phyloP scores from a whole-genome alignment of 1,140 invertebrate genomes.

The Watersipora subatra region DNA sequence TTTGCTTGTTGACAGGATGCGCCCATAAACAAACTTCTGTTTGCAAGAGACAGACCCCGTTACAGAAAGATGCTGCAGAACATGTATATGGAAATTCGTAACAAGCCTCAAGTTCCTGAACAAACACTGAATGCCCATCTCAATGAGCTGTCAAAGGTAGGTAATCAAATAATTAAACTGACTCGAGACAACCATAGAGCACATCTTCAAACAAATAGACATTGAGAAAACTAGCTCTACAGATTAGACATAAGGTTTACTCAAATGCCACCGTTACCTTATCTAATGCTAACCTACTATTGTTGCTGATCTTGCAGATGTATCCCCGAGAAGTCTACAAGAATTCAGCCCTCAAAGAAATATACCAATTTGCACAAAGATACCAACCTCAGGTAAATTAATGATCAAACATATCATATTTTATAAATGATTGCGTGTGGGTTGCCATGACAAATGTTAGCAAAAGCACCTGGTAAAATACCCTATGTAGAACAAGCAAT shows the following conservation, averaged over 20 bases:
- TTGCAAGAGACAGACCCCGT: constrained; percentile 38
- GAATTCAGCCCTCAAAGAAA: constrained; percentile 1
- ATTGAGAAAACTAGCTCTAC: background rate
- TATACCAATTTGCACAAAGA: background rate
- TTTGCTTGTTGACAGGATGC: constrained; percentile 39
- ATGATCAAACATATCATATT: too few relatives aligned
- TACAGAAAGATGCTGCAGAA: constrained; percentile 36
- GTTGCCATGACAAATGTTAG: too few relatives aligned
- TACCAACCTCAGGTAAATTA: background rate
- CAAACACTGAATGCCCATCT: constrained; percentile 98
- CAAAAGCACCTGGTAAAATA: too few relatives aligned
- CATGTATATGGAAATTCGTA: constrained; percentile 46
- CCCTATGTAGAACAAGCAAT: too few relatives aligned
- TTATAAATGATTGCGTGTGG: too few relatives aligned
- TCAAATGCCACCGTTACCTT: background rate
- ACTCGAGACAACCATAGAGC: background rate
- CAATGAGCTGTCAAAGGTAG: constrained; percentile 86
- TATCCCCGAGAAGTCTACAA: background rate
- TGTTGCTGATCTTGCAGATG: background rate
- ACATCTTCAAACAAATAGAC: background rate
- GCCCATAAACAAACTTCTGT: constrained; percentile 37
- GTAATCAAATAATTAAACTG: constrained; percentile 19
- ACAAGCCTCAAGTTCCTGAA: constrained; percentile 88
- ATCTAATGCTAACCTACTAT: background rate
- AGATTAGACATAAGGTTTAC: background rate